phyloP scores from a whole-genome alignment of 2,113 vertebrate species.

The Campylomormyrus numenius region DNA sequence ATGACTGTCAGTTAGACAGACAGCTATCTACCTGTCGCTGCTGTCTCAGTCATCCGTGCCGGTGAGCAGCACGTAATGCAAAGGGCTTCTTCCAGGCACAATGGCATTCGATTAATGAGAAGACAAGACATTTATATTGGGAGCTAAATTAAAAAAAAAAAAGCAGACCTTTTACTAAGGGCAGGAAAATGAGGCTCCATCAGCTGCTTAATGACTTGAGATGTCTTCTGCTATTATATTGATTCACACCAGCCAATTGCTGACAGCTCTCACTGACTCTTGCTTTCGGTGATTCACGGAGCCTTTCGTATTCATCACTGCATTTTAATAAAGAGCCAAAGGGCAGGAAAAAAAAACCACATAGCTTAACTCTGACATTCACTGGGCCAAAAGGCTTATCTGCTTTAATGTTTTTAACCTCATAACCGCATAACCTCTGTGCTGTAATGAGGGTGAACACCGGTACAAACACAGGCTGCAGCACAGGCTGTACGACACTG shows the following conservation, averaged over 20 bases:
- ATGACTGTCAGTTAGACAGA: neutral
- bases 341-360: neutral
- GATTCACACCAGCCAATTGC: neutral
- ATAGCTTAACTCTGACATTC: neutral
- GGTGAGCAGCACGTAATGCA: neutral
- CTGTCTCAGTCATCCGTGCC: neutral
- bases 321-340: slow-evolving; percentile 3
- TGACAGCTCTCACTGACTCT: neutral
- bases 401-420: neutral
- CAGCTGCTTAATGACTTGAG: neutral
- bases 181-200: neutral
- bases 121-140: neutral
- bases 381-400: neutral
- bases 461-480: neutral
- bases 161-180: neutral
- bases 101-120: neutral
- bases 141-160: neutral
- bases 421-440: neutral
- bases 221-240: neutral
- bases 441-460: neutral
- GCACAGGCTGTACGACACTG: neutral
- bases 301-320: neutral
- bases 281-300: neutral
- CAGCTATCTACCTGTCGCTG: neutral
- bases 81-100: neutral